Evolutionary conservation across 2,113 vertebrate species (phyloP).

Genomic region (Apteryx owenii): DNA sequence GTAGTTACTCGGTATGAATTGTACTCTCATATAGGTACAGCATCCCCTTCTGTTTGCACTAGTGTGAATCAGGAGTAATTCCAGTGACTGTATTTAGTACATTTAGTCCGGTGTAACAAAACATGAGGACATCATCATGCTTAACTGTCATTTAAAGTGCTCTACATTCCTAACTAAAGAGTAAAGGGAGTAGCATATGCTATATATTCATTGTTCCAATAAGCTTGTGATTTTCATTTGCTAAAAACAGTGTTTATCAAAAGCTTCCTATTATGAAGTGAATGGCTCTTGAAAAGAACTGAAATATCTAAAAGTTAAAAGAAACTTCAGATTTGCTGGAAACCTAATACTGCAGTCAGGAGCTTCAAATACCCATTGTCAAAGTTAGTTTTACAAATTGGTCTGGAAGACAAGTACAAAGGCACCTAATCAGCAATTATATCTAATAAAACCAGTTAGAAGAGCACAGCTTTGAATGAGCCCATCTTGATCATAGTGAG

Average conservation of each 20-base stretch:
- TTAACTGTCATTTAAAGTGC: background rate
- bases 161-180: background rate
- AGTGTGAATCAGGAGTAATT: background rate
- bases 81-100: background rate
- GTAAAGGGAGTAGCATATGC: background rate
- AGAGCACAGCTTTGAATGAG: background rate
- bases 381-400: constrained; percentile 11
- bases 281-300: background rate
- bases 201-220: background rate
- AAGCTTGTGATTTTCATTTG: background rate
- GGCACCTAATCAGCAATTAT: background rate
- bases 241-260: background rate
- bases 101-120: background rate
- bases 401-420: background rate
- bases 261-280: background rate
- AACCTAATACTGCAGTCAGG: background rate
- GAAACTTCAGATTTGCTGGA: background rate
- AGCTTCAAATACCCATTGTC: background rate
- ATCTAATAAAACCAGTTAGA: constrained; percentile 36
- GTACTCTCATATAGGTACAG: background rate
- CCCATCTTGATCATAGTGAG: background rate
- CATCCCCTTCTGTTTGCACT: background rate
- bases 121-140: background rate
- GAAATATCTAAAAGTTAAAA: background rate
- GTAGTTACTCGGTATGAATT: accelerated